Evolutionary conservation across 2,888 invertebrate species (phyloP).

Genomic region (Athrips mouffetella): DNA sequence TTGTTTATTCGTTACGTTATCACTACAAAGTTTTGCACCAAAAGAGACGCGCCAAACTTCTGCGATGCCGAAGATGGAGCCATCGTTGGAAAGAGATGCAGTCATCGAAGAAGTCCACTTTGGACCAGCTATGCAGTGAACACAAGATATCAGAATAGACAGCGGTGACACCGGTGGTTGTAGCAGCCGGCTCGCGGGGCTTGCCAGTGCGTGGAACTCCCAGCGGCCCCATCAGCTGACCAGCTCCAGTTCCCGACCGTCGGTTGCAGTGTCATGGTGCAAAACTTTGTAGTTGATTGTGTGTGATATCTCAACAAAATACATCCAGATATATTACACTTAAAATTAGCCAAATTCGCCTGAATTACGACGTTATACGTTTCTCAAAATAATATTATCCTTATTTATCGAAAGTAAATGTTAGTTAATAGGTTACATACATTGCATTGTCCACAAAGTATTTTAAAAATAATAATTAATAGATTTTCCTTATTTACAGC

Average conservation of each 20-base stretch:
- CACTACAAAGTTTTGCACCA: constrained; percentile 78
- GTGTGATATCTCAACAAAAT: constrained; percentile 15
- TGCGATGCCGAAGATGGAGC: not conserved
- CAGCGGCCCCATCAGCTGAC: not conserved
- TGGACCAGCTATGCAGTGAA: not conserved
- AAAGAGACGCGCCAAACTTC: constrained; percentile 9
- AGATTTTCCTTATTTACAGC: constrained; percentile 54
- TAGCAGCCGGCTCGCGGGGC: too few species aligned
- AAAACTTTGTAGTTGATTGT: constrained; percentile 75
- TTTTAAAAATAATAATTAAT: not conserved
- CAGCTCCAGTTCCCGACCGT: constrained; percentile 19
- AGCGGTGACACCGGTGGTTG: too few species aligned
- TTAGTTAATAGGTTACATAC: too few species aligned
- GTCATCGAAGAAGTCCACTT: not conserved
- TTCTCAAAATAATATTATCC: too few species aligned
- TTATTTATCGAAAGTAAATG: too few species aligned
- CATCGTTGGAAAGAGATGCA: not conserved
- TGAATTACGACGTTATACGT: not conserved
- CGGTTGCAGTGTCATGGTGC: constrained; percentile 59
- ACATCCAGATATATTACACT: not conserved
- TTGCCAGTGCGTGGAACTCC: not conserved
- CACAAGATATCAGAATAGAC: too few species aligned
- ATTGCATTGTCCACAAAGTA: too few species aligned
- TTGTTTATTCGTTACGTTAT: constrained; percentile 44
- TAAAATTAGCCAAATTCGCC: not conserved